phyloP scores from a whole-genome alignment of 2,888 invertebrate genomes.

The Microplitis manilae region DNA sequence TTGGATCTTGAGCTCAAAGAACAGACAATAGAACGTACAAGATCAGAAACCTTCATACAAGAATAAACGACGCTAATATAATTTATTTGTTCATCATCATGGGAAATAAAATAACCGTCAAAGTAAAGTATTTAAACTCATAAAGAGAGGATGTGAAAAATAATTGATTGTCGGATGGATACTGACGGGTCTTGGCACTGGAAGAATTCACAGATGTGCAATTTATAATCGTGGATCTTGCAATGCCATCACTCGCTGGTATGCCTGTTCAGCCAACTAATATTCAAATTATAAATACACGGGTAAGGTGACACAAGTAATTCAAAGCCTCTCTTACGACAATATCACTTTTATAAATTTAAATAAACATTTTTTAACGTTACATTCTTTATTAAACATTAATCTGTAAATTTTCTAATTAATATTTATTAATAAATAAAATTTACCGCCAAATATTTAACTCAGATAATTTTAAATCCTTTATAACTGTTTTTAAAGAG shows the following conservation, averaged over 20 bases:
- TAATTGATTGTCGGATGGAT: conserved; percentile 49
- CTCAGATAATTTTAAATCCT: neutral
- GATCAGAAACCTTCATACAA: neutral
- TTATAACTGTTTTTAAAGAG: neutral
- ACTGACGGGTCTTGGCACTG: conserved; percentile 72
- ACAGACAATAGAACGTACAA: neutral
- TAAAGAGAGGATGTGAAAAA: conserved; percentile 24
- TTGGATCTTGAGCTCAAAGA: neutral
- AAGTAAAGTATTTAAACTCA: neutral
- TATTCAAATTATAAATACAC: conserved; percentile 16
- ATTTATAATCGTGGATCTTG: conserved; percentile 72
- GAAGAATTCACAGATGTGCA: conserved; percentile 72
- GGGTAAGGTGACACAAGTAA: neutral
- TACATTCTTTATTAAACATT: neutral
- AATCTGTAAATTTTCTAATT: neutral
- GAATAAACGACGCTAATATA: neutral
- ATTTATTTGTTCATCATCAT: conserved; percentile 5
- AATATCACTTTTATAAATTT: neutral
- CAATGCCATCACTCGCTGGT: conserved; percentile 72
- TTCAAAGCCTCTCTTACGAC: neutral
- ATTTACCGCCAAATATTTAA: neutral
- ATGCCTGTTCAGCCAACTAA: conserved; percentile 59
- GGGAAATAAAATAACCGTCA: conserved; percentile 6
- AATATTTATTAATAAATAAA: neutral
- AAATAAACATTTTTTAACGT: neutral